Conservation (phyloP, 1,140 invertebrate species). For the Diplogasteroides magnus region DNA sequence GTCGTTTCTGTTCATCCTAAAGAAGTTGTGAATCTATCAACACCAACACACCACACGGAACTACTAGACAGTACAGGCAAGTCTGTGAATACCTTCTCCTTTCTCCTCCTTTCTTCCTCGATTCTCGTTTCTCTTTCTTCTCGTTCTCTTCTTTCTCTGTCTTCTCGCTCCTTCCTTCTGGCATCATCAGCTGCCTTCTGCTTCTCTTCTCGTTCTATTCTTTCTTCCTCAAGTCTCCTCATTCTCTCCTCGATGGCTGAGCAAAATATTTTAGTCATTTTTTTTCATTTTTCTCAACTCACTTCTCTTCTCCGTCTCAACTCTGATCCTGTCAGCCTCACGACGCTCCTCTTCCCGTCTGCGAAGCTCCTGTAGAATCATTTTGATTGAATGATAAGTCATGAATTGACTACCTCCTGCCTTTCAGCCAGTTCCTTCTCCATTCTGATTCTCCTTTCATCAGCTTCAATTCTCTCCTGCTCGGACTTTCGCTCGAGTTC, state of each 20-base stretch:
- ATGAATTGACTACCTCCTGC: neutral
- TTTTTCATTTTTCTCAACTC: neutral
- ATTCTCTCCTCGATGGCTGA: no score
- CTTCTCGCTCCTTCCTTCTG: neutral
- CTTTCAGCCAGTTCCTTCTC: neutral
- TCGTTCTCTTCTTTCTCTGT: neutral
- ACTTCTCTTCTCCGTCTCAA: neutral
- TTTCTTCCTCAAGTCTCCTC: no score
- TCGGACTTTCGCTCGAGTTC: neutral
- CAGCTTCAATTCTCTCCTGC: neutral
- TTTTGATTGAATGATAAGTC: neutral
- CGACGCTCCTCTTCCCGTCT: neutral
- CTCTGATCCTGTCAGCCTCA: neutral
- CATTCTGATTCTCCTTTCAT: neutral
- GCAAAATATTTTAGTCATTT: no score
- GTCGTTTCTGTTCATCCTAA: neutral
- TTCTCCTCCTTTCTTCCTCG: neutral
- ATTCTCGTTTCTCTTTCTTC: neutral
- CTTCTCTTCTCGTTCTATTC: no score
- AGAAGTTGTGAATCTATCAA: no score
- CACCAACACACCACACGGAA: no score
- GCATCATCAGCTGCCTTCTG: no score
- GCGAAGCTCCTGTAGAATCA: neutral
- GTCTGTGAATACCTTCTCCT: neutral
- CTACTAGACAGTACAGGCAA: no score